Conservation (phyloP, 2,888 invertebrate genomes). For the Psococerastis gibbosa region DNA sequence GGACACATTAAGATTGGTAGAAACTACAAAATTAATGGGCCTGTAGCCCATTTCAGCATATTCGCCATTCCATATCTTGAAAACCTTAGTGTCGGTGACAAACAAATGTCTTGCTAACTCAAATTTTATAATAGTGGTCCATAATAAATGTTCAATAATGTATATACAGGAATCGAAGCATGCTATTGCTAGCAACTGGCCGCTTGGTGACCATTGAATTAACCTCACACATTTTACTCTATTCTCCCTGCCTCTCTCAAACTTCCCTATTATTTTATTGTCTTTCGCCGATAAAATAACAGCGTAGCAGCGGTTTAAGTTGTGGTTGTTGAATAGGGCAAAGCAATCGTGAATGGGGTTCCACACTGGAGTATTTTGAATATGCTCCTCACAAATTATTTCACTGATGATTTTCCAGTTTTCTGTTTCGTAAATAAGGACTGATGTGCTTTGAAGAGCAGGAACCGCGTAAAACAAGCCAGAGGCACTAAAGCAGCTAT, state of each 20-base stretch:
- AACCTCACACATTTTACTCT: not conserved
- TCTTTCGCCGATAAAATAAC: not conserved
- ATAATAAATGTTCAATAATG: not conserved
- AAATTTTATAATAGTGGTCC: not conserved
- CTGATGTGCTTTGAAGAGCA: not conserved
- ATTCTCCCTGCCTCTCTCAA: not conserved
- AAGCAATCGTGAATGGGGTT: not conserved
- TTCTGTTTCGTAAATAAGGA: not conserved
- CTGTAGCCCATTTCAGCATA: not conserved
- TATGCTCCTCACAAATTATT: not conserved
- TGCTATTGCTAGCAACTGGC: not conserved
- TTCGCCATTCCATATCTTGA: no score
- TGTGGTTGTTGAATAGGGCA: not conserved
- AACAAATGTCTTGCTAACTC: not conserved
- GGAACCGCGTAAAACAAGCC: not conserved
- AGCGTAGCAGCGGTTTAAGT: constrained; percentile 1
- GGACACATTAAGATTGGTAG: no score
- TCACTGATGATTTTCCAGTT: not conserved
- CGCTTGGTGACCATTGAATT: not conserved
- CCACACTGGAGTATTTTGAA: not conserved
- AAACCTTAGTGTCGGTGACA: no score
- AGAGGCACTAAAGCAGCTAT: constrained; percentile 1
- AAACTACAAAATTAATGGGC: no score
- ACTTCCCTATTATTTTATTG: not conserved
- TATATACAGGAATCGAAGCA: not conserved